These are phyloP conservation scores for Electrophaes corylata DNA, from an alignment of 2,888 invertebrate species.

Conservation along the genomic window DNA sequence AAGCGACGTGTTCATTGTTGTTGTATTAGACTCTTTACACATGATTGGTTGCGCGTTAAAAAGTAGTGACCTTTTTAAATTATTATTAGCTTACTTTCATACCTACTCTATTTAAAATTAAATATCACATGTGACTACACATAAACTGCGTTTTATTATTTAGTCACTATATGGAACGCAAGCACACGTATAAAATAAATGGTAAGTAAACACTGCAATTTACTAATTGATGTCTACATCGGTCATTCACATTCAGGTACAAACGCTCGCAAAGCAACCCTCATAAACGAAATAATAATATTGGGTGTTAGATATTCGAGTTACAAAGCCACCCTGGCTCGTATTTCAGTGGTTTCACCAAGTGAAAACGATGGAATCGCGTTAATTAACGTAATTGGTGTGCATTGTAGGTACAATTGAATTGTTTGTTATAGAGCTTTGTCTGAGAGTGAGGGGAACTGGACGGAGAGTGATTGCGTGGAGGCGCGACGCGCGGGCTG, in stretches of 20 bases:
- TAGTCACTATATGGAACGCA: neutral
- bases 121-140: conserved; percentile 13
- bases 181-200: neutral
- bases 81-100: conserved; percentile 8
- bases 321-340: conserved; percentile 24
- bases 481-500: conserved; percentile 77
- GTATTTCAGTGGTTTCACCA: conserved; percentile 30
- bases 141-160: conserved; percentile 14
- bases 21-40: conserved; percentile 12
- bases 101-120: conserved; percentile 14
- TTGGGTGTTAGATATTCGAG: conserved; percentile 21
- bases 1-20: conserved; percentile 24
- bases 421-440: conserved; percentile 27
- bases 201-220: conserved; percentile 4
- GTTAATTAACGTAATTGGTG: conserved; percentile 33
- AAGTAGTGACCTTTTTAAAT: neutral
- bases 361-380: conserved; percentile 31
- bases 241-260: conserved; percentile 14
- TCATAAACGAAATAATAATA: conserved; percentile 23
- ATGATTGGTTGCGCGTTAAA: conserved; percentile 13
- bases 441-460: conserved; percentile 75
- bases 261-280: conserved; percentile 20
- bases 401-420: conserved; percentile 19
- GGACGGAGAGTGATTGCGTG: conserved; percentile 74
- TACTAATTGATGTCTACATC: conserved; percentile 12